phyloP scores from a whole-genome alignment of 2,888 invertebrate species.

The Leptothorax acervorum region DNA sequence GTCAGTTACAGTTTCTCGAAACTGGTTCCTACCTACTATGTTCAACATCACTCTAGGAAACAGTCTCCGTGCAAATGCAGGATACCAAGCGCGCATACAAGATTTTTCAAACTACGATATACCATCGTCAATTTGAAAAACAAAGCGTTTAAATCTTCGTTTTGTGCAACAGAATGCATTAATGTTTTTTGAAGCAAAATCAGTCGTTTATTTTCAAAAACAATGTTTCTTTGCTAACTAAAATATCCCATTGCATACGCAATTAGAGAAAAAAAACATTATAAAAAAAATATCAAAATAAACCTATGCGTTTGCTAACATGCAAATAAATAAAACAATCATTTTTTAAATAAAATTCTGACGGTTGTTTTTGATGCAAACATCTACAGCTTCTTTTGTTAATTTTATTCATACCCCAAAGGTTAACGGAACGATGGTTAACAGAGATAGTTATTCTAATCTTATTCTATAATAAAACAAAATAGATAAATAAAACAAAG shows the following conservation, averaged over 20 bases:
- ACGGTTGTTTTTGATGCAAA: neutral
- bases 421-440: neutral
- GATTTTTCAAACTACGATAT: conserved; percentile 39
- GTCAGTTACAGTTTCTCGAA: conserved; percentile 55
- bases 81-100: conserved; percentile 2
- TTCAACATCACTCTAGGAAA: conserved; percentile 49
- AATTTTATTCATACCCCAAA: neutral
- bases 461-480: too few relatives aligned
- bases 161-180: neutral
- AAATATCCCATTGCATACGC: neutral
- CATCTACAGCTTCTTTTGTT: neutral
- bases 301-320: neutral
- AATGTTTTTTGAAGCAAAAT: conserved; percentile 7
- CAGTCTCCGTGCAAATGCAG: conserved; percentile 39
- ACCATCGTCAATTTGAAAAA: neutral
- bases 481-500: neutral
- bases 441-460: neutral
- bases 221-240: conserved; percentile 6
- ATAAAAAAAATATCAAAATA: conserved; percentile 20
- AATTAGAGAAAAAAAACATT: conserved; percentile 15
- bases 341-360: neutral
- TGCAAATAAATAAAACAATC: neutral
- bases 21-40: conserved; percentile 30
- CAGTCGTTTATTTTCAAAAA: neutral
- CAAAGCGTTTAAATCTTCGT: conserved; percentile 3